Conservation (phyloP, 1,140 invertebrate genomes). For the Drosophila mojavensis region DNA sequence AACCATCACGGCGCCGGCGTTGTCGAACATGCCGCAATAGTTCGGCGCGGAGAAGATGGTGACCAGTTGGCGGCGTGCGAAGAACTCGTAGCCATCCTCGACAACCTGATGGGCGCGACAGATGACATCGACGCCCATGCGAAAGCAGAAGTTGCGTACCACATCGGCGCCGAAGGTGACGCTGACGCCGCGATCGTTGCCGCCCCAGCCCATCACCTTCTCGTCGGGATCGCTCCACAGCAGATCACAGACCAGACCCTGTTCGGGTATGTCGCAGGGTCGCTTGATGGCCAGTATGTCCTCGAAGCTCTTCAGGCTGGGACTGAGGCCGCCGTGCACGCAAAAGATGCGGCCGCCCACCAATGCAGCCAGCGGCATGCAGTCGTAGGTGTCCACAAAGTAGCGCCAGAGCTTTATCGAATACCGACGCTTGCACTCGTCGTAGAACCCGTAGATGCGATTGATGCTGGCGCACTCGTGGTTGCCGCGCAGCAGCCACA, state of each 20-base stretch:
- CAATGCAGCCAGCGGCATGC: constrained; percentile 92
- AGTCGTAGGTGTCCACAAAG: constrained; percentile 87
- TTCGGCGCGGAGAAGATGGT: constrained; percentile 94
- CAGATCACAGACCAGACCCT: constrained; percentile 91
- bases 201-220: constrained; percentile 92
- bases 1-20: constrained; percentile 98
- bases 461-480: constrained; percentile 93
- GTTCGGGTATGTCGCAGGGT: constrained; percentile 95
- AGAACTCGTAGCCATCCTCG: constrained; percentile 95
- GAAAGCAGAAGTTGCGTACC: constrained; percentile 91
- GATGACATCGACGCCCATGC: constrained; percentile 92
- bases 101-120: constrained; percentile 95
- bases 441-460: constrained; percentile 90
- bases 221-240: constrained; percentile 95
- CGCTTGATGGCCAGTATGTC: constrained; percentile 95
- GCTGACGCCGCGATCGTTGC: constrained; percentile 93
- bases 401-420: constrained; percentile 92
- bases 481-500: constrained; percentile 93
- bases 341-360: constrained; percentile 94
- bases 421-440: constrained; percentile 90
- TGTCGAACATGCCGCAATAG: constrained; percentile 94
- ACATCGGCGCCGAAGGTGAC: constrained; percentile 93
- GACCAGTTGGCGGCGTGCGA: constrained; percentile 89
- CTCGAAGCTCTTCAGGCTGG: constrained; percentile 94
- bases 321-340: constrained; percentile 91